Conservation (phyloP, 1,140 invertebrate species). For the honey bee (Apis mellifera) region DNA sequence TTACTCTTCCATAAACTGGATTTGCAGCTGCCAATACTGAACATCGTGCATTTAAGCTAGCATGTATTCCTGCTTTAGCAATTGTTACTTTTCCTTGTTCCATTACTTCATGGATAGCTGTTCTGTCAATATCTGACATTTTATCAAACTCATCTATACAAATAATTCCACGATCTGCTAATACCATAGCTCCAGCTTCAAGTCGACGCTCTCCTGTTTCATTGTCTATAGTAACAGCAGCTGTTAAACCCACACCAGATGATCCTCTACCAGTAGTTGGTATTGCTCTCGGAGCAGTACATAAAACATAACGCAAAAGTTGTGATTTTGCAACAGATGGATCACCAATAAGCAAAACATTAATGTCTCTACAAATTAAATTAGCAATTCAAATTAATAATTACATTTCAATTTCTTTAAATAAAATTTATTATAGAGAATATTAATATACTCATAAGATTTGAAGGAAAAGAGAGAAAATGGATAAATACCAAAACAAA, state of each 20-base stretch:
- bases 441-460: no score
- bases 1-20: conserved; percentile 98
- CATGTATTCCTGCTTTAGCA: conserved; percentile 99
- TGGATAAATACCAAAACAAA: no score
- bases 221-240: conserved; percentile 97
- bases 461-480: no score
- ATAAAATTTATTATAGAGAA: neutral
- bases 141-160: conserved; percentile 99
- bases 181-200: conserved; percentile 99
- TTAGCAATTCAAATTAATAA: neutral
- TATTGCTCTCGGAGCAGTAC: conserved; percentile 96
- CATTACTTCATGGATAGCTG: conserved; percentile 99
- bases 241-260: conserved; percentile 98
- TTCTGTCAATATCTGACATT: conserved; percentile 99
- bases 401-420: neutral
- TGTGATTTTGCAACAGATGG: conserved; percentile 99
- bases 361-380: conserved; percentile 90
- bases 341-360: conserved; percentile 98
- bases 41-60: conserved; percentile 98
- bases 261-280: conserved; percentile 98
- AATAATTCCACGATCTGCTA: conserved; percentile 98
- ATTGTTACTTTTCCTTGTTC: conserved; percentile 98
- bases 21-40: conserved; percentile 99
- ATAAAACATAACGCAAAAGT: conserved; percentile 95
- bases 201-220: conserved; percentile 95